phyloP scores from a whole-genome alignment of 2,113 vertebrate genomes.

The Brachypodius melanocephalos region DNA sequence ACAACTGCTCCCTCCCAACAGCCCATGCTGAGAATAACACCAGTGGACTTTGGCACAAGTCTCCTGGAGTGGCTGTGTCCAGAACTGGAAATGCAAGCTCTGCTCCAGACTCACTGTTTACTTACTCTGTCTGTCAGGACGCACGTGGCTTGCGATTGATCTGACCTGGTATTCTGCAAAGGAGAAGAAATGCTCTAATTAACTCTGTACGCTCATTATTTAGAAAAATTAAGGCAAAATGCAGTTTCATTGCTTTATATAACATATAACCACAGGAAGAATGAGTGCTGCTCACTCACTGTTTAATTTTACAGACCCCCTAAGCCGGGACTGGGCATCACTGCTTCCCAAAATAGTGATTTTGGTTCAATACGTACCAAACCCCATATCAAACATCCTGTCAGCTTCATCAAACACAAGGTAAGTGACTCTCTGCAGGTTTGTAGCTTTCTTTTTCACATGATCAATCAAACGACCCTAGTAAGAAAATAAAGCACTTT shows the following conservation, averaged over 20 bases:
- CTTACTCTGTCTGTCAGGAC: slow-evolving; percentile 97
- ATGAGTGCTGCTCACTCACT: not conserved
- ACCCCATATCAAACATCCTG: slow-evolving; percentile 99
- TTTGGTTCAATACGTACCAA: slow-evolving; percentile 79
- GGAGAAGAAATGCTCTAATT: not conserved
- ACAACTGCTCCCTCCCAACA: not conserved
- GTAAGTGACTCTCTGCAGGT: slow-evolving; percentile 94
- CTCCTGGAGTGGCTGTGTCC: not conserved
- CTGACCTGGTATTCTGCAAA: slow-evolving; percentile 94
- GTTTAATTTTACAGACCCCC: not conserved
- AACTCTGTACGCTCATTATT: fast-evolving
- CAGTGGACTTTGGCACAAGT: not conserved
- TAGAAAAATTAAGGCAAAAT: not conserved
- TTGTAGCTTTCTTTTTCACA: slow-evolving; percentile 98
- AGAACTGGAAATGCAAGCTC: not conserved
- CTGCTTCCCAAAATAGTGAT: not conserved
- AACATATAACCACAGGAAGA: not conserved
- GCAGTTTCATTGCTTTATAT: not conserved
- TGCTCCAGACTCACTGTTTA: not conserved
- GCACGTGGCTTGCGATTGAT: slow-evolving; percentile 93
- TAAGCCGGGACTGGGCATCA: not conserved
- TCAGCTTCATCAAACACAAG: slow-evolving; percentile 99
- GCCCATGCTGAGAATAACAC: not conserved
- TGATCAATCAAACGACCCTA: slow-evolving; percentile 98
- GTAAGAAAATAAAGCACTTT: not conserved